phyloP scores from a whole-genome alignment of 2,888 invertebrate genomes.

The Drosophila diplacantha region DNA sequence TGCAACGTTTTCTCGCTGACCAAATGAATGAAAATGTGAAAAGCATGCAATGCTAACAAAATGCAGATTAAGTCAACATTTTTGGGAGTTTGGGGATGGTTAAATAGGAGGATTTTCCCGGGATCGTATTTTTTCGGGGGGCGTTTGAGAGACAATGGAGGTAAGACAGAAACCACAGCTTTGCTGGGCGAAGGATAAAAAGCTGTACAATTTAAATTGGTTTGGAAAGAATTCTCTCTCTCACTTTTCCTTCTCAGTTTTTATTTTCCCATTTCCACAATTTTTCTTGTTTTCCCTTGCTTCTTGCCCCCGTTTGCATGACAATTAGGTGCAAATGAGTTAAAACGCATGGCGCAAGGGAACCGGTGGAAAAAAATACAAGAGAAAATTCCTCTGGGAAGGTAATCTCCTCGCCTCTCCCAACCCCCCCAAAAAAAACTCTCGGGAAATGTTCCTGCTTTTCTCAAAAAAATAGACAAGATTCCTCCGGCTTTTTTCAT shows the following conservation, averaged over 20 bases:
- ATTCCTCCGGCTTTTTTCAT: constrained; percentile 45
- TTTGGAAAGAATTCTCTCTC: constrained; percentile 2
- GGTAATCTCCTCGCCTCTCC: constrained; percentile 3
- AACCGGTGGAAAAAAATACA: background rate
- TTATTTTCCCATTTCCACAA: too few species aligned
- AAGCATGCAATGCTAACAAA: constrained; percentile 38
- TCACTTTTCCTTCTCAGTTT: background rate
- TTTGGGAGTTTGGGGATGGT: constrained; percentile 1
- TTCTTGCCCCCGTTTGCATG: constrained; percentile 49
- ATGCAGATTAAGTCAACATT: constrained; percentile 70
- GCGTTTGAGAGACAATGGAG: constrained; percentile 7
- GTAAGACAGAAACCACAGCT: constrained; percentile 14
- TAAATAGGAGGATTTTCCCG: constrained; percentile 4
- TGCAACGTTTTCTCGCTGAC: constrained; percentile 32
- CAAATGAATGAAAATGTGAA: constrained; percentile 44
- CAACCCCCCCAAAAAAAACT: background rate
- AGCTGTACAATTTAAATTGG: constrained; percentile 11
- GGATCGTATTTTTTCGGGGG: background rate
- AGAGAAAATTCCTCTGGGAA: constrained; percentile 7
- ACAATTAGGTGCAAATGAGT: constrained; percentile 72
- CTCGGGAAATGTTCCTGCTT: constrained; percentile 1
- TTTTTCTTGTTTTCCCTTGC: background rate
- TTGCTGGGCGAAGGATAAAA: background rate
- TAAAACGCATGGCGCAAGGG: constrained; percentile 53
- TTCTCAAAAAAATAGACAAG: constrained; percentile 24